phyloP scores from a whole-genome alignment of 2,888 invertebrate species.

The Vannuccia rotundouncinata region DNA sequence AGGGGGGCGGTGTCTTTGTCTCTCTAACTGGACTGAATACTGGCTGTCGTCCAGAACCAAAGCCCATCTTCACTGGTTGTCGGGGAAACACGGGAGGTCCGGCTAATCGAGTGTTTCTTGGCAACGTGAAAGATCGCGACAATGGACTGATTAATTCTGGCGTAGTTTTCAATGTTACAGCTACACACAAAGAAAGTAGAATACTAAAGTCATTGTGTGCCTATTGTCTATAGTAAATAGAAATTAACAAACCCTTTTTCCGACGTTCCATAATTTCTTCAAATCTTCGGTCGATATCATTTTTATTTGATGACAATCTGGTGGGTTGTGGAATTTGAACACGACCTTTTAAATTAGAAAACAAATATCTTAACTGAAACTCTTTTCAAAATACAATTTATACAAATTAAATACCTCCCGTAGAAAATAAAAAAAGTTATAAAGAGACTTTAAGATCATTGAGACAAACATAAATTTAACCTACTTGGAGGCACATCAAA shows the following conservation, averaged over 20 bases:
- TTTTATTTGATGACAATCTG: neutral
- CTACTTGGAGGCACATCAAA: neutral
- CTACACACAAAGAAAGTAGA: no score
- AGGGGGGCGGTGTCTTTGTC: neutral
- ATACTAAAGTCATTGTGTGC: no score
- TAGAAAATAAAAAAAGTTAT: no score
- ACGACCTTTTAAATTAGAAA: neutral
- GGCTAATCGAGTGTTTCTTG: neutral
- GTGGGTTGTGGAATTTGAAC: neutral
- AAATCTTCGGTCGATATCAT: constrained; percentile 11
- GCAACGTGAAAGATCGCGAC: neutral
- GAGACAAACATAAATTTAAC: no score
- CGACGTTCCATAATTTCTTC: constrained; percentile 29
- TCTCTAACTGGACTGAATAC: neutral
- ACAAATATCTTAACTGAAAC: neutral
- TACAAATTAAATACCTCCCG: no score
- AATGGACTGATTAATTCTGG: neutral
- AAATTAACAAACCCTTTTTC: constrained; percentile 10
- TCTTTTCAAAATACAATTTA: neutral
- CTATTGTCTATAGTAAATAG: neutral
- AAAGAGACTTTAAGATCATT: no score
- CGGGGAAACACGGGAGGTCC: neutral
- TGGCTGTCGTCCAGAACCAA: neutral
- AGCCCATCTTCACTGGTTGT: neutral
- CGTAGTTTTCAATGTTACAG: neutral